Evolutionary conservation across 2,113 vertebrate species (phyloP), one percentile per base, ranked within the genome.

Genomic region (Phalacrocorax aristotelis): DNA sequence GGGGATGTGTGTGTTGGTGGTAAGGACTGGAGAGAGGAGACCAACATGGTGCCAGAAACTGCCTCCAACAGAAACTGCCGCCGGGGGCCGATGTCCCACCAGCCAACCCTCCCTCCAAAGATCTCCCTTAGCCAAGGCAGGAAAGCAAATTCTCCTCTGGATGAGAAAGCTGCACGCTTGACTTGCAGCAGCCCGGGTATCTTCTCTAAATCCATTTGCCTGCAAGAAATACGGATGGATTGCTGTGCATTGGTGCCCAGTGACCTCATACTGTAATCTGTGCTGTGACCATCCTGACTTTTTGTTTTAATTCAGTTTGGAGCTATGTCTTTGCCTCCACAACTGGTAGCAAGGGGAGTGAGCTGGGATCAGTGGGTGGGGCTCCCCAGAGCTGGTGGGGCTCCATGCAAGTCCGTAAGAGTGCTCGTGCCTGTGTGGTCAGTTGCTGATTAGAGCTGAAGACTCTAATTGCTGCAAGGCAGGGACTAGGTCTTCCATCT

Each of bases 81-180:
- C 49, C 5, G 3, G 64, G 14, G 49, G 18, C 49, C 3, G 0
- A 32, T 7, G 34, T 58, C 64, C 64, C 16, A 3, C 36, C 84
- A 83, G 42, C 49, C 42, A 70, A 20, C 9, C 11, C 27, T 58
- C n/a, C 62, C 75, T 62, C 49, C n/a, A 49, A 17, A 74, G 11
- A 48, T 15, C 30, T 87, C 1, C 0, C 54, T 54, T 20, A 30
- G 48, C 38, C 1, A 1, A 44, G 22, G 62, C n/a, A 51, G 18
- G n/a, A 69, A 62, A 70, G 30, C n/a, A 23, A 54, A 20, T 51
- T 40, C 38, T 76, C 57, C 29, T 30, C 34, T 40, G 36, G 29
- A 46, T 46, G 22, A 83, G 32, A 46, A 64, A 88, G 27, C 32
- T 71, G 18, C 38, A 21, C 0, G 1, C 57, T 83, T 12, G 8